Conservation (phyloP, 2,888 invertebrate genomes). For the Eupeodes luniger region DNA sequence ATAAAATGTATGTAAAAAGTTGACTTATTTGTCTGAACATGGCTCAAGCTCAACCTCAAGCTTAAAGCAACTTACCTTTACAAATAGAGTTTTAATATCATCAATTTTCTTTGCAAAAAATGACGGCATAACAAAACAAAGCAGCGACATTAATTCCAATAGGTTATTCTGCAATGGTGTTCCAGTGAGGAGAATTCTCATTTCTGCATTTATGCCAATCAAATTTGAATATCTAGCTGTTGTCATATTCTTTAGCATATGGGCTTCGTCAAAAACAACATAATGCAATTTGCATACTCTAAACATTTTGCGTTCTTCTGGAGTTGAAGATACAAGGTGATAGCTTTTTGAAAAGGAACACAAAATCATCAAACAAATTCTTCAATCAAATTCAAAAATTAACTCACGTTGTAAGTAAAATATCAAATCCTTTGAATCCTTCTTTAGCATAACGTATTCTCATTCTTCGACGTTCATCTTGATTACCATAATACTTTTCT, state of each 20-base stretch:
- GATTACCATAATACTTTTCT: constrained; percentile 94
- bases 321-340: constrained; percentile 87
- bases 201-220: constrained; percentile 93
- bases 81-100: constrained; percentile 94
- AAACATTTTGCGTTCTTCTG: constrained; percentile 95
- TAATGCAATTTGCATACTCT: constrained; percentile 95
- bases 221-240: constrained; percentile 95
- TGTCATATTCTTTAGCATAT: constrained; percentile 99
- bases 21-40: not conserved
- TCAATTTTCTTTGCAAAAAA: constrained; percentile 95
- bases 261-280: constrained; percentile 98
- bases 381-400: not conserved
- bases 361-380: not conserved
- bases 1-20: not conserved
- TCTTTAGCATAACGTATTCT: constrained; percentile 90
- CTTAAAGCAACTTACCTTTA: constrained; percentile 86
- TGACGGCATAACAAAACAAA: constrained; percentile 98
- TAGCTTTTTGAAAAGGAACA: constrained; percentile 78
- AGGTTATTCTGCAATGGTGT: constrained; percentile 98
- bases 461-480: constrained; percentile 92
- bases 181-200: constrained; percentile 95
- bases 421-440: constrained; percentile 90
- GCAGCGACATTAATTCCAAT: constrained; percentile 96
- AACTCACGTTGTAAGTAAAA: constrained; percentile 94
- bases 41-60: too few species aligned